These are phyloP conservation scores for Gasteruption jaculator DNA, from an alignment of 2,888 invertebrate genomes.

Conservation along the genomic window DNA sequence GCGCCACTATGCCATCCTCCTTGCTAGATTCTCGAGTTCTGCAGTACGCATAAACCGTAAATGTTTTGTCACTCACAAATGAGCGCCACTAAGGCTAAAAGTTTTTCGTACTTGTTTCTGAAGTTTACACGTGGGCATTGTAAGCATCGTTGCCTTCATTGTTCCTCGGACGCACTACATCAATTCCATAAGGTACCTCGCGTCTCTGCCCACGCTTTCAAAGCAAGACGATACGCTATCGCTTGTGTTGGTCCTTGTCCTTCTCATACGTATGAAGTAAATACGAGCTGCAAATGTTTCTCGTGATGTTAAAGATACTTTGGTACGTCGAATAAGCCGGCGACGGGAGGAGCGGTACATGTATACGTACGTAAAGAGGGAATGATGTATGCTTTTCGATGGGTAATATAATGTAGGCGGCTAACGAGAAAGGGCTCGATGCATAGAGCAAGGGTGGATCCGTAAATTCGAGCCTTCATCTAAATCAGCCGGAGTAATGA, in stretches of 20 bases:
- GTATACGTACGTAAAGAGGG: conserved; percentile 45
- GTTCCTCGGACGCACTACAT: conserved; percentile 42
- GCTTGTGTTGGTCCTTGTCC: neutral
- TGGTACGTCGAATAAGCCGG: no score
- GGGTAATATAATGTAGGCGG: conserved; percentile 50
- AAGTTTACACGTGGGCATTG: conserved; percentile 14
- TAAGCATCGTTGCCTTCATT: conserved; percentile 28
- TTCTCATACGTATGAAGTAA: conserved; percentile 22
- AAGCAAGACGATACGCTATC: conserved; percentile 16
- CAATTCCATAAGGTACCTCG: conserved; percentile 33
- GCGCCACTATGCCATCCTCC: conserved; percentile 17
- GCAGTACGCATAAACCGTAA: no score
- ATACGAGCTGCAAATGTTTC: conserved; percentile 45
- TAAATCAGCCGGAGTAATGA: conserved; percentile 35
- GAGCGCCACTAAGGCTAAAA: conserved; percentile 17
- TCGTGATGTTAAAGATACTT: conserved; percentile 47
- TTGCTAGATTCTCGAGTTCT: conserved; percentile 16
- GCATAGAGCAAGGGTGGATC: conserved; percentile 35
- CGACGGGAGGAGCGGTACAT: no score
- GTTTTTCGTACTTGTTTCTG: conserved; percentile 17
- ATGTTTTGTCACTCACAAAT: no score
- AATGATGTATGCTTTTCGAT: conserved; percentile 48
- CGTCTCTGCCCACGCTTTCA: conserved; percentile 14
- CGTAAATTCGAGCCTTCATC: conserved; percentile 38
- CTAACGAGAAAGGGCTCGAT: conserved; percentile 46